Conservation (phyloP, 1,140 invertebrate species). For the Zaprionus taronus region DNA sequence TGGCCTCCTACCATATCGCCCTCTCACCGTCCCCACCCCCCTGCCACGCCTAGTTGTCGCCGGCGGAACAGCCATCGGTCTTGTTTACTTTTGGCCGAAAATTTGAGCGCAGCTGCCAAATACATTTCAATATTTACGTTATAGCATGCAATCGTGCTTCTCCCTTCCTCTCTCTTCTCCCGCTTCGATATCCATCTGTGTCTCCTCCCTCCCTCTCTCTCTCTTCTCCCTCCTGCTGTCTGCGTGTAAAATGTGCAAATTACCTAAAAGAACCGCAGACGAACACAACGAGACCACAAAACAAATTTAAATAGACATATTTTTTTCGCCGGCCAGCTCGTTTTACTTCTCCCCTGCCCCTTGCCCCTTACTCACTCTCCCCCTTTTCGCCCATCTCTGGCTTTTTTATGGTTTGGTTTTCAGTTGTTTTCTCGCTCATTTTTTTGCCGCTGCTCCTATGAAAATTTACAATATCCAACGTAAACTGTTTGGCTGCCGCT, state of each 20-base stretch:
- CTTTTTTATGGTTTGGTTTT: conserved; percentile 51
- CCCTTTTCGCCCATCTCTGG: conserved; percentile 17
- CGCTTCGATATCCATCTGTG: conserved; percentile 60
- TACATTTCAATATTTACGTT: conserved; percentile 83
- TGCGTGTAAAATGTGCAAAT: conserved; percentile 82
- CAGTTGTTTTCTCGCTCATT: conserved; percentile 5
- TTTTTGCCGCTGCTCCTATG: conserved; percentile 32
- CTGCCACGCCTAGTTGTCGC: conserved; percentile 8
- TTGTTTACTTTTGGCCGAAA: conserved; percentile 74
- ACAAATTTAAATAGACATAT: conserved; percentile 84
- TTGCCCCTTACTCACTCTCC: background rate
- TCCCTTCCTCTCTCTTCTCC: background rate
- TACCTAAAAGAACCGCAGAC: conserved; percentile 83
- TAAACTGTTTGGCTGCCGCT: conserved; percentile 77
- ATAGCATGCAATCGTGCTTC: conserved; percentile 39
- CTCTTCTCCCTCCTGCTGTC: conserved; percentile 47
- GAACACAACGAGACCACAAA: conserved; percentile 83
- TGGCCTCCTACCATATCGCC: background rate
- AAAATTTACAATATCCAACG: conserved; percentile 72
- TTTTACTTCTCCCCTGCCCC: conserved; percentile 9
- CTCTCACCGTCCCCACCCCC: background rate
- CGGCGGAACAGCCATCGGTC: conserved; percentile 48
- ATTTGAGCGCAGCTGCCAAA: conserved; percentile 78
- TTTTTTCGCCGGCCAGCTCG: conserved; percentile 58
- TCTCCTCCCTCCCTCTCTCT: conserved; percentile 5